Percentiles rank a stretch among this genome's conserved stretches.
Evolutionary conservation across 2,888 invertebrate species (phyloP).

Genomic region (Stenodema calcarata): DNA sequence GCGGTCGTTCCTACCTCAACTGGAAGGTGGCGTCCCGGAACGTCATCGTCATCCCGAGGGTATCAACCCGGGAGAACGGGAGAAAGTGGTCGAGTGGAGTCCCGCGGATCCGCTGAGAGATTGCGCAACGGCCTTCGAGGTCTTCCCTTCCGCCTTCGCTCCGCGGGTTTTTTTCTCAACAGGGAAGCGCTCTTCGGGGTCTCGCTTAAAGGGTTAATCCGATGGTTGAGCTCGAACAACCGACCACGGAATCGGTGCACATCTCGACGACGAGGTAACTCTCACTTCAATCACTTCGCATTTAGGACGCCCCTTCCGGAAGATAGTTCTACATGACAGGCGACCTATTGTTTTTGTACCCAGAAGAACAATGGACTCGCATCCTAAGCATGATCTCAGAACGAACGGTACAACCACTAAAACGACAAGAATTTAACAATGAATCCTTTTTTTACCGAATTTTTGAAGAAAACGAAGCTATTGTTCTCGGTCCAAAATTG

Average conservation of each 20-base stretch:
- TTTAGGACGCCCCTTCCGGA: too few relatives aligned
- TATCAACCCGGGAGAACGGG: neutral
- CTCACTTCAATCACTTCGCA: too few relatives aligned
- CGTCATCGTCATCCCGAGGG: neutral
- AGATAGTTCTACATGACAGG: too few relatives aligned
- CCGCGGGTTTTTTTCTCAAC: neutral
- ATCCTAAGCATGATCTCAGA: too few relatives aligned
- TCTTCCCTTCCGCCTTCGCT: neutral
- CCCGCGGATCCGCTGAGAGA: neutral
- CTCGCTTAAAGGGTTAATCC: neutral
- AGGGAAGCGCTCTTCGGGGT: neutral
- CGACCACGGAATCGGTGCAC: neutral
- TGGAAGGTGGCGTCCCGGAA: neutral
- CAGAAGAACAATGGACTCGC: too few relatives aligned
- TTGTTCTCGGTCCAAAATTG: too few relatives aligned
- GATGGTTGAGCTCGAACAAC: neutral
- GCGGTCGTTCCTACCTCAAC: neutral
- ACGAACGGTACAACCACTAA: too few relatives aligned
- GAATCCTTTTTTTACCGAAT: too few relatives aligned
- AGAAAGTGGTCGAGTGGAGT: neutral
- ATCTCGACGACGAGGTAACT: too few relatives aligned
- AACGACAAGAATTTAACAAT: too few relatives aligned
- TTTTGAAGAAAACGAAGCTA: too few relatives aligned
- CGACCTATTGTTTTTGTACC: too few relatives aligned
- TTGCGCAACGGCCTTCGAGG: slow-evolving; percentile 15